Base-by-base conservation (phyloP, 2,888 invertebrate genomes). In the Leistus spinibarbis region DNA sequence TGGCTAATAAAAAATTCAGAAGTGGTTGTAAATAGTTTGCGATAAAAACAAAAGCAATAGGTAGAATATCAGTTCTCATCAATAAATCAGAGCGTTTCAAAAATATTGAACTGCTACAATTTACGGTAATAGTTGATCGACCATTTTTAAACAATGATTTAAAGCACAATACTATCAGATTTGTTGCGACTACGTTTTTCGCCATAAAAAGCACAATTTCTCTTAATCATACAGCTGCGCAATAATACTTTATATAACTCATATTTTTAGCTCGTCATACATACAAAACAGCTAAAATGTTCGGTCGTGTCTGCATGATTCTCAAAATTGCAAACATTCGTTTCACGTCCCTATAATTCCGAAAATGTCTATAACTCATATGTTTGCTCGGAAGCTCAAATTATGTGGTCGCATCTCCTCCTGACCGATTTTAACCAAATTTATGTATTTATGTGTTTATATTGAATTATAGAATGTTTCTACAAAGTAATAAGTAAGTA, bases 101-200 rank as follows among this genome's bases (percentile, higher is more conserved):
- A 64, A 65, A 40, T 13, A 65, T 65, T 65, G 65, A 27, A n/a
- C 40, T 27, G 65, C 17, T 65, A 65, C 23, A 20, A 65, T 65
- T 65, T 65, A 65, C 40, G 65, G 40, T 65, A 63, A 22, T 57
- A 57, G 57, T 16, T 57, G 57, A 57, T 19, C 57, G 22, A 63
- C n/a, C 10, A 16, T 19, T 27, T 65, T 65, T 16, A 27, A 65
- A 65, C 65, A 65, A 65, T 65, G 65, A 65, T 65, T 65, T 65
- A 63, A 20, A 63, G n/a, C 17, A 19, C 17, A 57, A 57, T 19
- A 57, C 57, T 9, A 1, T 5, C 40, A 40, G 40, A 40, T 7
- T 40, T 40, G 40, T 40, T 7, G 40, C 40, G 5, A 5, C 7
- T 40, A 40, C 40, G 40, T 2, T 40, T 10, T 40, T n/a, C n/a